A percentile compares a stretch with the other conserved stretches of the same genome.
Evolutionary conservation across 2,888 invertebrate genomes (phyloP).

Genomic region (Dasysyrphus tricinctus): DNA sequence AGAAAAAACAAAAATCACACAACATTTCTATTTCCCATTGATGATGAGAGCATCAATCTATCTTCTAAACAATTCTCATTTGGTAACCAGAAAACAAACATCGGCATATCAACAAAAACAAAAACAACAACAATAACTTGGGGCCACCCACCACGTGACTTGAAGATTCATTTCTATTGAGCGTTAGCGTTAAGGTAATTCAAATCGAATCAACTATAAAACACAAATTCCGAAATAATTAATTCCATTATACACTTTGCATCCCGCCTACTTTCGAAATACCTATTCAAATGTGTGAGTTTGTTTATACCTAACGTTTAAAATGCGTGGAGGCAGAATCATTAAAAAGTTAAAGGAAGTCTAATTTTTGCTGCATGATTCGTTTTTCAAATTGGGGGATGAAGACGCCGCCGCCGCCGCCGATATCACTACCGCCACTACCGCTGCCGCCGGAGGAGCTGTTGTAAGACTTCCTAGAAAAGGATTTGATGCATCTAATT

Average conservation of each 20-base stretch:
- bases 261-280: slow-evolving; percentile 71
- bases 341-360: slow-evolving; percentile 44
- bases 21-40: slow-evolving; percentile 64
- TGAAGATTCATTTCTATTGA: slow-evolving; percentile 23
- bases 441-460: not conserved
- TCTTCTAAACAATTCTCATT: slow-evolving; percentile 69
- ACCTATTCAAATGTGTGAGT: slow-evolving; percentile 30
- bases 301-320: slow-evolving; percentile 40
- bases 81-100: slow-evolving; percentile 75
- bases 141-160: slow-evolving; percentile 68
- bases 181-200: slow-evolving; percentile 65
- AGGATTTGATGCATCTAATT: slow-evolving; percentile 72
- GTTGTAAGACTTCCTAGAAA: slow-evolving; percentile 57
- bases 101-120: slow-evolving; percentile 58
- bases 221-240: slow-evolving; percentile 71
- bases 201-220: slow-evolving; percentile 63
- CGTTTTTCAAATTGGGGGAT: slow-evolving; percentile 34
- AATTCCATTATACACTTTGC: slow-evolving; percentile 55
- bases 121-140: slow-evolving; percentile 58
- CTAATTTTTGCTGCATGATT: slow-evolving; percentile 14
- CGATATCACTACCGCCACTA: not conserved
- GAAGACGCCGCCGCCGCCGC: not conserved
- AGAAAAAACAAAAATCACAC: slow-evolving; percentile 26
- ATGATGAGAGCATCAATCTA: slow-evolving; percentile 60
- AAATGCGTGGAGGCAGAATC: slow-evolving; percentile 50